Evolutionary conservation across 2,888 invertebrate genomes (phyloP), one percentile per base, ranked within the genome.

Genomic region (Suillia variegata): DNA sequence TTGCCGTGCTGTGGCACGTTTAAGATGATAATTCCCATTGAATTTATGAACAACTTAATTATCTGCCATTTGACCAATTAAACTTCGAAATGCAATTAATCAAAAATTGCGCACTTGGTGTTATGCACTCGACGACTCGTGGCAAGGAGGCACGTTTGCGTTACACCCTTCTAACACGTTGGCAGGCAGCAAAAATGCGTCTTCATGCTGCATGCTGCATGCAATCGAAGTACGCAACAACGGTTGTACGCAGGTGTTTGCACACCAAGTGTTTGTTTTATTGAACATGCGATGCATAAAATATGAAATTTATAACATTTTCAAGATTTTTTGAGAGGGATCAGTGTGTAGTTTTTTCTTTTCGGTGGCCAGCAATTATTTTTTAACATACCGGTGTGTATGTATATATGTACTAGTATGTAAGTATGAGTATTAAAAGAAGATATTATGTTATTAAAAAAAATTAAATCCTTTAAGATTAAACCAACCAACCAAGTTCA

Each of bases 31-130:
- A n/a, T 47, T 55, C 33, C 20, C 21, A 56, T 53, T 58, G 26
- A 58, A 58, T 59, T 56, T 59, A 56, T 61, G 66, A 67, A 68
- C 77, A 78, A 78, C 78, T 78, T 79, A 79, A 79, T 77, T 77
- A 73, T n/a, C n/a, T n/a, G n/a, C n/a, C 75, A 75, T 71, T 75
- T 73, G 67, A 69, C 75, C 77, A 77, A 79, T 77, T 77, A 77
- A 79, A 79, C 68, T 72, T 67, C 69, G 71, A 70, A 75, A 70
- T 69, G 74, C 78, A 77, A 77, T 79, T 79, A 78, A 77, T 77
- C 73, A 71, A 66, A 69, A 56, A 56, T 51, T 38, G 33, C 58
- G n/a, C n/a, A n/a, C n/a, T n/a, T 55, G 56, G n/a, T n/a, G 8
- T 4, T 4, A 8, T n/a, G 38, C 38, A n/a, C 13, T n/a, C 38